Percentiles rank a stretch among this genome's conserved stretches.
These are phyloP conservation scores for Hypselothyrea guttata DNA, from an alignment of 2,888 invertebrate species.

Conservation along the genomic window DNA sequence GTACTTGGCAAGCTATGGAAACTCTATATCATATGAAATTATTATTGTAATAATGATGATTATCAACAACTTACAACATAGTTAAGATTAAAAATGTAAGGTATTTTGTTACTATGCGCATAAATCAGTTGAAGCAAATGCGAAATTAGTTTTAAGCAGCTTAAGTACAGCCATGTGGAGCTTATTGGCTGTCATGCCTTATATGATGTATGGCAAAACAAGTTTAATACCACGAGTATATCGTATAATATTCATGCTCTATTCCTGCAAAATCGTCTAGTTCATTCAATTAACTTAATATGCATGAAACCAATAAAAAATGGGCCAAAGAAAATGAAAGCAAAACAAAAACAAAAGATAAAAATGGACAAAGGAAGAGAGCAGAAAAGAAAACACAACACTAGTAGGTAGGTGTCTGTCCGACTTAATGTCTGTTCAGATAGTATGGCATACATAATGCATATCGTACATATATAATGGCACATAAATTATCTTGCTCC, in stretches of 20 bases:
- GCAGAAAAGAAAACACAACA: no score
- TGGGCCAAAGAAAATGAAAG: constrained; percentile 4
- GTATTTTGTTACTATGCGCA: no score
- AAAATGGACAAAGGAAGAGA: neutral
- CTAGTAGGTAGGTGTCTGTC: no score
- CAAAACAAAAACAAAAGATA: constrained; percentile 3
- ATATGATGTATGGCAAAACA: neutral
- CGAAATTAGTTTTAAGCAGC: no score
- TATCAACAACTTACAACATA: no score
- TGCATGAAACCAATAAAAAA: constrained; percentile 28
- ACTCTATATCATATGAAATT: no score
- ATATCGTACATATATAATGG: constrained; percentile 1
- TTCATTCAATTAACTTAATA: constrained; percentile 36
- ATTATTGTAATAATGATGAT: no score
- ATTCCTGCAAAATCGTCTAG: constrained; percentile 11
- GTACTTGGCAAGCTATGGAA: no score
- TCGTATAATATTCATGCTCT: neutral
- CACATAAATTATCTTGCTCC: constrained; percentile 36
- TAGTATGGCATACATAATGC: constrained; percentile 18
- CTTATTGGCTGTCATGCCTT: neutral
- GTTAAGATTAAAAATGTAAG: no score
- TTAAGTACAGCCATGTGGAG: no score
- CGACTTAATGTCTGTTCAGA: neutral
- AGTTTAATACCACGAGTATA: no score
- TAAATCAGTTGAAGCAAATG: no score